These are phyloP conservation scores for Actinia tenebrosa DNA, from an alignment of 64 coral and sea anemone genomes.

Conservation along the genomic window DNA sequence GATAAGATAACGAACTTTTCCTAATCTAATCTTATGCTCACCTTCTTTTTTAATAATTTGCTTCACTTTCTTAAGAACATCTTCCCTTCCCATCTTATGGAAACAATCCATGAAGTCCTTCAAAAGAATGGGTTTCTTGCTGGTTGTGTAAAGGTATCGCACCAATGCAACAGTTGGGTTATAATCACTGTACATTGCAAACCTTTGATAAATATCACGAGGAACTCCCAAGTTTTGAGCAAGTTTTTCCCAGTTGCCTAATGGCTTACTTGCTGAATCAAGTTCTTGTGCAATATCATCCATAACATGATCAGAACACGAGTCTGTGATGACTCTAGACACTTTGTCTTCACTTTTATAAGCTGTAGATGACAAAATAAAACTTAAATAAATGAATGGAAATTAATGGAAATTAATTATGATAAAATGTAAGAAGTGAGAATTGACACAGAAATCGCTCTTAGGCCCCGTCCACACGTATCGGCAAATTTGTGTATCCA, in stretches of 20 bases:
- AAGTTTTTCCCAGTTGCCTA: background rate
- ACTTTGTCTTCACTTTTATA: background rate
- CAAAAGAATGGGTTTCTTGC: background rate
- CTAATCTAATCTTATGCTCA: no score
- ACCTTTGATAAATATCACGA: background rate
- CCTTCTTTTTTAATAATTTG: background rate
- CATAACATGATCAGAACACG: background rate
- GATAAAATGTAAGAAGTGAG: no score
- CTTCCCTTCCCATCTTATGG: background rate
- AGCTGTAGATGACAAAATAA: background rate
- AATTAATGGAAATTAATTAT: no score
- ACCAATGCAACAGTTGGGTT: background rate
- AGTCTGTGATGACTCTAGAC: slow-evolving; percentile 13
- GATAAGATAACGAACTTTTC: no score
- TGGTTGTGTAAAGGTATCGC: background rate
- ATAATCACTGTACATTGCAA: slow-evolving; percentile 12
- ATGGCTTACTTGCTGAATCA: slow-evolving; percentile 10
- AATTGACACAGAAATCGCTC: no score
- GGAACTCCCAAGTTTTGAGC: background rate
- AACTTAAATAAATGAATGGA: background rate
- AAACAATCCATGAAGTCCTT: background rate
- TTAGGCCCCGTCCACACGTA: no score
- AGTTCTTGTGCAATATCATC: background rate
- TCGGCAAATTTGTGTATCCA: no score
- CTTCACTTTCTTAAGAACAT: background rate